Evolutionary conservation across 2,888 invertebrate species (phyloP).

Genomic region (Arenicola marina): DNA sequence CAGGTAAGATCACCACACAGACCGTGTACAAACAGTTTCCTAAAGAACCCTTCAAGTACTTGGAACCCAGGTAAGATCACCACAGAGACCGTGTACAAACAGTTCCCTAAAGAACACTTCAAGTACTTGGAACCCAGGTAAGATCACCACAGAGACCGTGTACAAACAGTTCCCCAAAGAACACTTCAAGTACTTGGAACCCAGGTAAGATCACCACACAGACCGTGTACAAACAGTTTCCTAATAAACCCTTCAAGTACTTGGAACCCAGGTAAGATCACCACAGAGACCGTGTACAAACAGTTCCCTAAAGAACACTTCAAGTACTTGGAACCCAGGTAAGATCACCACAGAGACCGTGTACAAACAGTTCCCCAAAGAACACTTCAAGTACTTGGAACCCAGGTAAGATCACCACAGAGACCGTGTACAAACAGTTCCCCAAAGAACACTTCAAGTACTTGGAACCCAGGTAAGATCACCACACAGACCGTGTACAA

Average conservation of each 20-base stretch:
- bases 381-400: slow-evolving; percentile 93
- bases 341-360: no score
- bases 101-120: slow-evolving; percentile 92
- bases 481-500: no score
- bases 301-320: slow-evolving; percentile 94
- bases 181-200: slow-evolving; percentile 93
- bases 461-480: slow-evolving; percentile 78
- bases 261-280: slow-evolving; percentile 79
- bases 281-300: no score
- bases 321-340: slow-evolving; percentile 84
- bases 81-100: no score
- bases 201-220: no score
- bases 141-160: no score
- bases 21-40: no score
- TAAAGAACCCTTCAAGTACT: slow-evolving; percentile 91
- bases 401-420: no score
- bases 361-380: slow-evolving; percentile 89
- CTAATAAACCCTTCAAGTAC: slow-evolving; percentile 92
- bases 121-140: slow-evolving; percentile 83
- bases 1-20: no score
- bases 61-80: slow-evolving; percentile 80
- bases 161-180: slow-evolving; percentile 91
- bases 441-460: slow-evolving; percentile 93
- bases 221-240: no score
- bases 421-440: no score